Conservation (phyloP, 2,888 invertebrate species). For the Lithophane semibrunnea region DNA sequence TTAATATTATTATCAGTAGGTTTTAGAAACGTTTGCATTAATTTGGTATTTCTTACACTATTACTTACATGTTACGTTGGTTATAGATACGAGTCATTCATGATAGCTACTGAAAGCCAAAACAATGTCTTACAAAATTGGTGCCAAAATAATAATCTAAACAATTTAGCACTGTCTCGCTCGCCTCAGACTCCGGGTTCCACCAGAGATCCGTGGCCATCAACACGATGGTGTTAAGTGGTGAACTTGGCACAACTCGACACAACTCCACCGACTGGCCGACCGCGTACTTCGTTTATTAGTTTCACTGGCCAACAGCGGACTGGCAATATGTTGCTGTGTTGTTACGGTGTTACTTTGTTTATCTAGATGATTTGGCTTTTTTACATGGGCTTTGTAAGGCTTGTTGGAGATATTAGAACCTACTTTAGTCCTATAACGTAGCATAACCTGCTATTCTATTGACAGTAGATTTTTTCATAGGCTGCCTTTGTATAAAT, state of each 20-base stretch:
- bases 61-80: too few relatives aligned
- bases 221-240: conserved; percentile 52
- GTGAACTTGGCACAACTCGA: conserved; percentile 54
- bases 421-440: neutral
- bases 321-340: conserved; percentile 48
- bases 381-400: neutral
- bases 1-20: neutral
- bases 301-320: conserved; percentile 55
- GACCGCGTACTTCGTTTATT: conserved; percentile 64
- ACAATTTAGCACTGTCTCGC: conserved; percentile 10
- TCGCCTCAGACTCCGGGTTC: conserved; percentile 9
- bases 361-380: conserved; percentile 3
- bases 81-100: neutral
- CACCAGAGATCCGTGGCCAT: conserved; percentile 22
- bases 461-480: neutral
- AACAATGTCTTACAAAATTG: neutral
- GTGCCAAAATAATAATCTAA: neutral
- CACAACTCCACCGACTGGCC: conserved; percentile 39
- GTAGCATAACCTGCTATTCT: neutral
- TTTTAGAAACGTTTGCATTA: neutral
- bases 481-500: neutral
- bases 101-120: neutral
- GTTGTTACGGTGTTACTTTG: conserved; percentile 21
- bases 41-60: too few relatives aligned
- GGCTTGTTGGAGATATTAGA: neutral